A percentile compares a stretch with the other conserved stretches of the same genome.
These are phyloP conservation scores for Gracilinanus agilis DNA, from an alignment of 2,113 vertebrate genomes.

Conservation along the genomic window DNA sequence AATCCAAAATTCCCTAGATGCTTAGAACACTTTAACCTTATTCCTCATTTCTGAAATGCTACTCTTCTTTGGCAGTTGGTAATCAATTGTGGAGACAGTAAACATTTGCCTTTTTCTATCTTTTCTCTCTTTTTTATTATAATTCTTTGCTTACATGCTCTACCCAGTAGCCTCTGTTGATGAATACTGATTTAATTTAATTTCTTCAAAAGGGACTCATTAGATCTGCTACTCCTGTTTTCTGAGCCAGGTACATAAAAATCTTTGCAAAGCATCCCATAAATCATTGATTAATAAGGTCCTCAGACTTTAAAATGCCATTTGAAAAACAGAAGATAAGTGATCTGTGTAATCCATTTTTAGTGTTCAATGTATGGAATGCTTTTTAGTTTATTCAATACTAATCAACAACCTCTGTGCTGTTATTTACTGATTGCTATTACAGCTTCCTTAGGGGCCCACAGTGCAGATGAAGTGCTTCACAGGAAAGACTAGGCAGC, in stretches of 20 bases:
- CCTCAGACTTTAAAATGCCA: slow-evolving; percentile 69
- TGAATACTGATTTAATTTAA: slow-evolving; percentile 54
- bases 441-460: slow-evolving; percentile 64
- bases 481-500: slow-evolving; percentile 48
- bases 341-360: slow-evolving; percentile 53
- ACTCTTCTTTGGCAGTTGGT: not conserved
- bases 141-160: not conserved
- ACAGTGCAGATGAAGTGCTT: slow-evolving; percentile 65
- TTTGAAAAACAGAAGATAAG: slow-evolving; percentile 56
- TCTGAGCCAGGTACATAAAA: slow-evolving; percentile 39
- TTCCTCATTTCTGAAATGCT: slow-evolving; percentile 34
- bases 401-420: slow-evolving; percentile 69
- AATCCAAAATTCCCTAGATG: not conserved
- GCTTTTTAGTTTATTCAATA: slow-evolving; percentile 67
- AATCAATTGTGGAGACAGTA: not conserved
- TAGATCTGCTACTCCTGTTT: not conserved
- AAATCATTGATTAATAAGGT: slow-evolving; percentile 56
- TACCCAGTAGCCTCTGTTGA: slow-evolving; percentile 39
- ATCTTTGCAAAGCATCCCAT: slow-evolving; percentile 52
- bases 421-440: slow-evolving; percentile 70
- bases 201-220: slow-evolving; percentile 32
- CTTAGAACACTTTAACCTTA: slow-evolving; percentile 43
- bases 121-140: not conserved
- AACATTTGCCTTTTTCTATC: not conserved
- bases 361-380: slow-evolving; percentile 66